Evolutionary conservation across 2,113 vertebrate species (phyloP), one percentile per base, ranked within the genome.

Genomic region (Oncorhynchus clarkii): DNA sequence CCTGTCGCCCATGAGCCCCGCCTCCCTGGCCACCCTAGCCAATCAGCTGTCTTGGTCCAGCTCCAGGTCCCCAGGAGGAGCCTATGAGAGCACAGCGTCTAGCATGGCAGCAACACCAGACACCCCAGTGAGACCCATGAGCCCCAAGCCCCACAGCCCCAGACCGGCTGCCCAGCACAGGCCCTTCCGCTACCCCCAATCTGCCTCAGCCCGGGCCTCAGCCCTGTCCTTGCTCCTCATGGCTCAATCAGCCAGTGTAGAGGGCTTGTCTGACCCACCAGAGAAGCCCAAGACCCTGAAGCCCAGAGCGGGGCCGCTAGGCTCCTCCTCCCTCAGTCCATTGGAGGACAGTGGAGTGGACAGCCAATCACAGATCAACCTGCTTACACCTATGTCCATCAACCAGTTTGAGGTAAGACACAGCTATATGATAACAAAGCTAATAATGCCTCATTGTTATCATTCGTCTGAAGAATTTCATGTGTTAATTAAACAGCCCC

Each of bases 61-160:
- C 20, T 85, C 84, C 0, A 88, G 87, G 20, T 67, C 71, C 4
- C 87, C 90, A 57, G 74, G 88, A 16, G 78, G 88, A 16, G 74
- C 75, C 22, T 84, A 51, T 4, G 90, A 93, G 4, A 70, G 84
- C 24, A 31, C 76, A 16, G 81, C 84, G 49, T 54, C 51, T 18
- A 54, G 51, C 51, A 54, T 18, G 51, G 51, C 51, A 54, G 51
- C 51, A 18, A 54, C 51, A 18, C 51, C 51, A 16, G 91, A 90
- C 22, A 85, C 87, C 84, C 96, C 95, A 5, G 86, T 89, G 48
- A 91, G 92, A 54, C 96, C 95, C 24, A 89, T 95, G 92, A 96
- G 95, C 82, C 95, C 95, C 14, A 97, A 96, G 79, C 95, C 96
- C 0, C 89, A 84, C 72, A 95, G 93, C 62, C 93, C 94, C 5